A percentile compares a stretch with the other conserved stretches of the same genome.
Evolutionary conservation across 2,888 invertebrate species (phyloP).

Genomic region (Dolichomitus sp.): DNA sequence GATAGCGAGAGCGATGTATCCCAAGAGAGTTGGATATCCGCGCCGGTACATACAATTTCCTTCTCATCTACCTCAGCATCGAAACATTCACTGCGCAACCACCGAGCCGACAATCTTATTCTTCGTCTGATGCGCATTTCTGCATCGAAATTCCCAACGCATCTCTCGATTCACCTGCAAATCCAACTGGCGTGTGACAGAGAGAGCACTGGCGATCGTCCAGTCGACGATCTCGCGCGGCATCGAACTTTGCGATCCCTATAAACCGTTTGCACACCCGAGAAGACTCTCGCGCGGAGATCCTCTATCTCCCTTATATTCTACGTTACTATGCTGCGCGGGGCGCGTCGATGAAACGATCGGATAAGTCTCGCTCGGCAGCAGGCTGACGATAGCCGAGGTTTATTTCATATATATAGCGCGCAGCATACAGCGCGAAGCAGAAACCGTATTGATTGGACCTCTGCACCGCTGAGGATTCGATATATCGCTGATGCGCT

Average conservation of each 20-base stretch:
- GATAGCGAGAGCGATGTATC: constrained; percentile 18
- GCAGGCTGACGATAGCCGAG: constrained; percentile 59
- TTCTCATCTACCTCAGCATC: constrained; percentile 29
- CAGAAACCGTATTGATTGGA: constrained; percentile 69
- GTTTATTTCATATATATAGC: constrained; percentile 37
- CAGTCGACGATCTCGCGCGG: constrained; percentile 39
- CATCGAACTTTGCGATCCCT: constrained; percentile 56
- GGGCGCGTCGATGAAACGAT: constrained; percentile 63
- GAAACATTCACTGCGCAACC: background rate
- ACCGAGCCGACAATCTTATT: constrained; percentile 23
- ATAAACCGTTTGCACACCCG: constrained; percentile 30
- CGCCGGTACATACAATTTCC: constrained; percentile 27
- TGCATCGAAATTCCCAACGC: constrained; percentile 24
- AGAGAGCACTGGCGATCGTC: constrained; percentile 4
- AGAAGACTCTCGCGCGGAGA: constrained; percentile 30
- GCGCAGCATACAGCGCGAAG: constrained; percentile 10
- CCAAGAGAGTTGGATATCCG: constrained; percentile 1
- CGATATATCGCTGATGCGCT: constrained; percentile 47
- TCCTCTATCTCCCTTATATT: constrained; percentile 55
- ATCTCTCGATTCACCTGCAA: constrained; percentile 51
- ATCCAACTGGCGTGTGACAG: constrained; percentile 50
- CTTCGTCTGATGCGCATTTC: constrained; percentile 3
- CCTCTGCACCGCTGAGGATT: constrained; percentile 43
- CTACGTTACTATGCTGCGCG: constrained; percentile 48
- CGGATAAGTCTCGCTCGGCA: constrained; percentile 62